Evolutionary conservation across 2,888 invertebrate species (phyloP).

Genomic region (Sminthurinus aureus): DNA sequence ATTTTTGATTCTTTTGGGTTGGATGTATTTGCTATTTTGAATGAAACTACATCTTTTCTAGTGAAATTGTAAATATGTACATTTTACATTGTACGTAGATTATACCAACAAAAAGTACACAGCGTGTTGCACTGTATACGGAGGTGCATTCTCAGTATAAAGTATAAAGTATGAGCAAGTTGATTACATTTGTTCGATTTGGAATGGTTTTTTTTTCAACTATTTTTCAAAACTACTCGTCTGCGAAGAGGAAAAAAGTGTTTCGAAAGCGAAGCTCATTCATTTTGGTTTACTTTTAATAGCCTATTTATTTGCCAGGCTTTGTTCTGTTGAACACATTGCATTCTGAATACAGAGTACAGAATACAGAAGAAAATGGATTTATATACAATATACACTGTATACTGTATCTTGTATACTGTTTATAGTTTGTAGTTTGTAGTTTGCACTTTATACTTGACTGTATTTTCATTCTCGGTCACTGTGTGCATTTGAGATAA

Average conservation of each 20-base stretch:
- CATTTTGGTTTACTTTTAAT: conserved; percentile 37
- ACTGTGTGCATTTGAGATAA: not conserved
- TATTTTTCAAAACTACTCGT: conserved; percentile 29
- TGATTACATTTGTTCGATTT: conserved; percentile 10
- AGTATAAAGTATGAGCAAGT: not conserved
- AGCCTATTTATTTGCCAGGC: conserved; percentile 29
- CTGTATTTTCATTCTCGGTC: not conserved
- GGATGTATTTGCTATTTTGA: too few species aligned
- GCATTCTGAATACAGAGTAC: too few species aligned
- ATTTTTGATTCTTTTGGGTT: too few species aligned
- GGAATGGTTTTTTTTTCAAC: conserved; percentile 28
- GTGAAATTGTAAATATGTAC: not conserved
- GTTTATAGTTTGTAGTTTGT: too few species aligned
- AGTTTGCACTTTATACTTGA: not conserved
- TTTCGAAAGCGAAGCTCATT: conserved; percentile 35
- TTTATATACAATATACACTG: not conserved
- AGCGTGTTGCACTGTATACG: not conserved
- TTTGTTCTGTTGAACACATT: conserved; percentile 2
- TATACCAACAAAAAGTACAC: not conserved
- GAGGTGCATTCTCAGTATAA: not conserved
- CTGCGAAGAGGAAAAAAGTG: conserved; percentile 16
- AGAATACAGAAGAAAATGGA: not conserved
- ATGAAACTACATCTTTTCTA: too few species aligned
- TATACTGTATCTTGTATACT: not conserved
- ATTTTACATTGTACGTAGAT: not conserved